Evolutionary conservation across 2,888 invertebrate species (phyloP).

Genomic region (Acanthosoma haemorrhoidale): DNA sequence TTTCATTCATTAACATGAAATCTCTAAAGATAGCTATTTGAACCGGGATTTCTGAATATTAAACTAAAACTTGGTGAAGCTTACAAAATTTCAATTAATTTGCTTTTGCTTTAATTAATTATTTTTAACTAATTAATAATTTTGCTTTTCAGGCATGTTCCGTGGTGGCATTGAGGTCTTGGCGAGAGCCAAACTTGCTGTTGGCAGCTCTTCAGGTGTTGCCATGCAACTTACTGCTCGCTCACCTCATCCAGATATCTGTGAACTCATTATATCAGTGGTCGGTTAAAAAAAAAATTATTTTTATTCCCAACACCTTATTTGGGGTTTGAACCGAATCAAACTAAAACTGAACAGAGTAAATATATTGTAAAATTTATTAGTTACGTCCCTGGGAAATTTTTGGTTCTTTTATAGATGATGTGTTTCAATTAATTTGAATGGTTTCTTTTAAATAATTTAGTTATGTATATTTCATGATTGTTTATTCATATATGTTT

Average conservation of each 20-base stretch:
- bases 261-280: constrained; percentile 75
- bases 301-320: not conserved
- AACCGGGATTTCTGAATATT: too few species aligned
- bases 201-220: constrained; percentile 62
- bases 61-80: too few species aligned
- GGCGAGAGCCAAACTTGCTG: constrained; percentile 74
- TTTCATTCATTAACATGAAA: too few species aligned
- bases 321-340: not conserved
- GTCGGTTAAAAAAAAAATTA: constrained; percentile 59
- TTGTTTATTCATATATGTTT: too few species aligned
- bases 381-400: not conserved
- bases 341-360: constrained; percentile 1
- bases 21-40: too few species aligned
- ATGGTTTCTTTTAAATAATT: too few species aligned
- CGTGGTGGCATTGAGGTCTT: constrained; percentile 84
- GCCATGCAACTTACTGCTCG: constrained; percentile 91
- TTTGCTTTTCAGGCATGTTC: constrained; percentile 60
- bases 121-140: too few species aligned
- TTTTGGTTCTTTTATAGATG: not conserved
- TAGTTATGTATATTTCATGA: too few species aligned
- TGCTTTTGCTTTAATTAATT: too few species aligned
- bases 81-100: too few species aligned
- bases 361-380: not conserved
- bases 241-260: constrained; percentile 64
- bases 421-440: not conserved